A percentile compares a stretch with the other conserved stretches of the same genome.
Conservation (phyloP, 2,113 vertebrate species). For the Crotalus tigris region DNA sequence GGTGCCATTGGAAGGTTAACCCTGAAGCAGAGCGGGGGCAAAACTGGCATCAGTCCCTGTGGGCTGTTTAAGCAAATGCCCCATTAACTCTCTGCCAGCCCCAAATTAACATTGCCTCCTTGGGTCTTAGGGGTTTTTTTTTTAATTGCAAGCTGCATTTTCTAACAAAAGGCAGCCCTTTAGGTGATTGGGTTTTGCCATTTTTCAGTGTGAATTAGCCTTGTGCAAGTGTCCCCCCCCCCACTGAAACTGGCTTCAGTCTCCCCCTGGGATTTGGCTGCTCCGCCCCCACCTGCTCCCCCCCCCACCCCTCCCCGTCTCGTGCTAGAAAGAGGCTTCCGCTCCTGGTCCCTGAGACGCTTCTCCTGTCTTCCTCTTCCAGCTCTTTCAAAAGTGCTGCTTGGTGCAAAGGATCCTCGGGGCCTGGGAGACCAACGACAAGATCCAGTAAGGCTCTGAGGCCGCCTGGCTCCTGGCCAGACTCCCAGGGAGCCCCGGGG, state of each 20-base stretch:
- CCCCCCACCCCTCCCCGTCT: too few species aligned
- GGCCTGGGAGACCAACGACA: slow-evolving; percentile 96
- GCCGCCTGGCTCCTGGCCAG: neutral
- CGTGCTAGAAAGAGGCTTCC: neutral
- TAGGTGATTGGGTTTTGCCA: neutral
- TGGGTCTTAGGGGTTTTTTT: neutral
- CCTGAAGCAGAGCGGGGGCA: neutral
- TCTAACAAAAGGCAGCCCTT: neutral
- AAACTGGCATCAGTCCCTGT: neutral
- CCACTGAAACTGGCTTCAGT: neutral
- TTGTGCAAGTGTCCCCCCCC: neutral
- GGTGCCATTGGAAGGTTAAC: neutral
- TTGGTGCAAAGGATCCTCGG: slow-evolving; percentile 91
- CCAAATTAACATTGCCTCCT: neutral
- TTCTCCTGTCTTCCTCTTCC: neutral
- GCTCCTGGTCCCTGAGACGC: neutral
- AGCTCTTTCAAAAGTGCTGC: slow-evolving; percentile 94
- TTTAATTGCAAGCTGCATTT: neutral
- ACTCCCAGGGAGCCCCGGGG: neutral
- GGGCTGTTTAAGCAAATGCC: neutral
- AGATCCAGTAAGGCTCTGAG: slow-evolving; percentile 82
- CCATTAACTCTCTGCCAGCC: neutral
- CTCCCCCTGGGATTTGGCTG: neutral
- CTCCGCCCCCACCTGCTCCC: neutral
- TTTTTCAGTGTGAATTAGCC: neutral